Base-by-base conservation (phyloP, 2,888 invertebrate genomes). In the Myopa tessellatipennis region DNA sequence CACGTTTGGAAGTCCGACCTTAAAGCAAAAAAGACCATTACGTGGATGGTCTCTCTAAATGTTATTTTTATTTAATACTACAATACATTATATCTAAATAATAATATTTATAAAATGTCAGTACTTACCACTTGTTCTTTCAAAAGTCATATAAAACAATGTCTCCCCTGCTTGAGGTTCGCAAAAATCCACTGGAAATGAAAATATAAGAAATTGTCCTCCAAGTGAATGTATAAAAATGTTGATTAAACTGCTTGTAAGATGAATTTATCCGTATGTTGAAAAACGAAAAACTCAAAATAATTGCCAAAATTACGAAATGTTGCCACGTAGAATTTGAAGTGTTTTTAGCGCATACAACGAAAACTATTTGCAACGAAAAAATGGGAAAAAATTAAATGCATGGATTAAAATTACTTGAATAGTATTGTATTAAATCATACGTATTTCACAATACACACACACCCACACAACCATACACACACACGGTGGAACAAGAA, bases 81-180 rank as follows among this genome's bases (percentile, higher is more conserved):
- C 4, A n/a, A 34, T 65, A 34, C 12, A 65, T 65, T 65, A 26
- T 34, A 10, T 10, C 18, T 61, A 26, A 61, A 61, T 67, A n/a
- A 7, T 50, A 50, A 58, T 36, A 55, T 45, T n/a, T 40, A 45
- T n/a, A 68, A 68, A n/a, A 45, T n/a, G n/a, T 36, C n/a, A 6
- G 5, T 80, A 91, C 94, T 93, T 89, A 96, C 96, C 95, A 95
- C 92, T 94, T 92, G 92, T 94, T 94, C 94, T 95, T 95, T 94
- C 95, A 95, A 95, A 96, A 96, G 95, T 96, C 96, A 96, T 96
- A 96, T 96, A 96, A 96, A 95, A 95, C 86, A 86, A 86, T 87
- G 84, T 85, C 82, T 88, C 86, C 87, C 88, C 87, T 86, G 85
- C 86, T 85, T 87, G 87, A 88, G 88, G 85, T 87, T 87, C 84